Evolutionary conservation across 1,140 invertebrate genomes (phyloP).

Genomic region (Rhizoglyphus robini): DNA sequence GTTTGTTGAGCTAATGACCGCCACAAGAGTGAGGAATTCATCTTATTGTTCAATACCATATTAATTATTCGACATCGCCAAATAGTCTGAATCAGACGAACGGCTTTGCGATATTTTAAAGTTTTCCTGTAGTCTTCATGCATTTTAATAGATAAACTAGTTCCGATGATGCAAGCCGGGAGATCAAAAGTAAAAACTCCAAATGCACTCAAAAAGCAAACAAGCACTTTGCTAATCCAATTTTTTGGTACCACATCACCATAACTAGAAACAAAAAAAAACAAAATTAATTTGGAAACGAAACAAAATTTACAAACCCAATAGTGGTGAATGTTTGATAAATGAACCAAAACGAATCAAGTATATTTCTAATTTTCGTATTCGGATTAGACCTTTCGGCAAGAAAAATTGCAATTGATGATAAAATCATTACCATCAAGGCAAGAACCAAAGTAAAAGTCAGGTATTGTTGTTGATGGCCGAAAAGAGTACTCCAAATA

Average conservation of each 20-base stretch:
- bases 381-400: not conserved
- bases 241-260: not conserved
- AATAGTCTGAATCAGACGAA: not conserved
- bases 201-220: not conserved
- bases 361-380: not conserved
- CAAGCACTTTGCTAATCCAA: not conserved
- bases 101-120: constrained; percentile 2
- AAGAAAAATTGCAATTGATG: not conserved
- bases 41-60: no score
- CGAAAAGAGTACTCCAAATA: not conserved
- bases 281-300: not conserved
- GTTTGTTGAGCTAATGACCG: no score
- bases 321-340: not conserved
- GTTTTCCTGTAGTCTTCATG: not conserved
- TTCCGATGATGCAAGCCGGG: not conserved
- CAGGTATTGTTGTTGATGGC: not conserved
- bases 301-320: not conserved
- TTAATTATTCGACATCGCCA: constrained; percentile 11
- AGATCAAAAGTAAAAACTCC: not conserved
- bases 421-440: not conserved
- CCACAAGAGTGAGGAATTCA: no score
- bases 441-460: not conserved
- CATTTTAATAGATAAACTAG: not conserved
- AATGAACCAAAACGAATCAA: not conserved
- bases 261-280: not conserved